These are phyloP conservation scores for Solea solea DNA, from an alignment of 2,113 vertebrate species.

Conservation along the genomic window DNA sequence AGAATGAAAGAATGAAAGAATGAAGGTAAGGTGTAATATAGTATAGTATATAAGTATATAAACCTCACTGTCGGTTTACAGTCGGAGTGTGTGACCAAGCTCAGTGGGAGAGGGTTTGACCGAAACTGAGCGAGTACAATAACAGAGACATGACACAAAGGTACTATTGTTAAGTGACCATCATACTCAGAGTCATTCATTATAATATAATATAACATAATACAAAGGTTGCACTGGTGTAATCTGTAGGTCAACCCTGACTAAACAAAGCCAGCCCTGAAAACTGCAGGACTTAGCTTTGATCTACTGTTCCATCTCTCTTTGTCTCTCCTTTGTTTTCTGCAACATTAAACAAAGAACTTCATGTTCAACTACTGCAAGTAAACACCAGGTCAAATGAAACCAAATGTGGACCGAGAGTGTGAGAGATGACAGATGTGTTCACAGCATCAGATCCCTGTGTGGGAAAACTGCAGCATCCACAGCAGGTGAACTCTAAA, in stretches of 20 bases:
- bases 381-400: background rate
- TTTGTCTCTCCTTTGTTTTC: background rate
- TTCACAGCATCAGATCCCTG: too few relatives aligned
- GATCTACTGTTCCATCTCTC: background rate
- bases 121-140: background rate
- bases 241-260: slow-evolving; percentile 2
- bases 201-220: too few relatives aligned
- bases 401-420: background rate
- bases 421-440: background rate
- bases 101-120: too few relatives aligned
- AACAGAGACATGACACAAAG: background rate
- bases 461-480: too few relatives aligned
- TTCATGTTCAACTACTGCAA: background rate
- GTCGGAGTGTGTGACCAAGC: too few relatives aligned
- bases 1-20: too few relatives aligned
- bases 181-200: background rate
- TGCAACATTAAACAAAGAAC: background rate
- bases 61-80: too few relatives aligned
- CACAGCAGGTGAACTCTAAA: too few relatives aligned
- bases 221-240: slow-evolving; percentile 12
- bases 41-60: too few relatives aligned
- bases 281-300: background rate
- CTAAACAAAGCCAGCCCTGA: slow-evolving; percentile 44
- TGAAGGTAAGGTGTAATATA: too few relatives aligned
- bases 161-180: background rate